These are phyloP conservation scores for Palaemon carinicauda DNA, from an alignment of 1,140 invertebrate genomes.

Conservation along the genomic window DNA sequence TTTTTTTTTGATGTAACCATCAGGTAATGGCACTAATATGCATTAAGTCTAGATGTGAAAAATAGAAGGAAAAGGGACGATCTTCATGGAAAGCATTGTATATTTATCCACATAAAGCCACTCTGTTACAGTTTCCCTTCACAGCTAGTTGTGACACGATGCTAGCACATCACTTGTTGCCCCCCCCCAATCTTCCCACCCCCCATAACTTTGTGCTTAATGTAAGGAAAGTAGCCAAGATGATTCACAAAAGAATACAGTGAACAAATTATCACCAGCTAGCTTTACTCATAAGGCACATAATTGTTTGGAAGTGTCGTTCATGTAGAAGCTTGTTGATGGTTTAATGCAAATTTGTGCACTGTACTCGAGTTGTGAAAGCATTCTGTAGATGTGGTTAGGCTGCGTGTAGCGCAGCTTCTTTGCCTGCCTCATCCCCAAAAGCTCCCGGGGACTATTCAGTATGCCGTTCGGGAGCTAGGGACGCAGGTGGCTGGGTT, in stretches of 20 bases:
- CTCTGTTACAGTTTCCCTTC: slow-evolving; percentile 13
- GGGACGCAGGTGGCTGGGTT: not conserved
- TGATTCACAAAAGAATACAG: not conserved
- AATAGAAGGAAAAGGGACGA: too few species aligned
- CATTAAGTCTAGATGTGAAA: too few species aligned
- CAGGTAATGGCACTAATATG: too few species aligned
- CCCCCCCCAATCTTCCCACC: not conserved
- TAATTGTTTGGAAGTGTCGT: too few species aligned
- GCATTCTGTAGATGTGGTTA: not conserved
- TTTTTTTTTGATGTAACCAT: too few species aligned
- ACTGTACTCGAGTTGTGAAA: too few species aligned
- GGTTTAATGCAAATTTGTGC: too few species aligned
- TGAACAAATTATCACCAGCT: too few species aligned
- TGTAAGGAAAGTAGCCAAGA: slow-evolving; percentile 48
- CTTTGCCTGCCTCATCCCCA: too few species aligned
- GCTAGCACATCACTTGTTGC: slow-evolving; percentile 35
- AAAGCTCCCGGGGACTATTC: not conserved
- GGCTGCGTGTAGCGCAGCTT: not conserved
- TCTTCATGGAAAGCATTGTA: too few species aligned
- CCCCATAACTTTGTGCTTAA: slow-evolving; percentile 42
- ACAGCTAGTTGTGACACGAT: slow-evolving; percentile 39
- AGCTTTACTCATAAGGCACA: too few species aligned
- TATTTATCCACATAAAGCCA: not conserved
- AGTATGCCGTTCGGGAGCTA: not conserved
- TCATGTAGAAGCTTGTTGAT: too few species aligned